Conservation (phyloP, 2,797 vertebrate genomes). For the Intellagama lesueurii region DNA sequence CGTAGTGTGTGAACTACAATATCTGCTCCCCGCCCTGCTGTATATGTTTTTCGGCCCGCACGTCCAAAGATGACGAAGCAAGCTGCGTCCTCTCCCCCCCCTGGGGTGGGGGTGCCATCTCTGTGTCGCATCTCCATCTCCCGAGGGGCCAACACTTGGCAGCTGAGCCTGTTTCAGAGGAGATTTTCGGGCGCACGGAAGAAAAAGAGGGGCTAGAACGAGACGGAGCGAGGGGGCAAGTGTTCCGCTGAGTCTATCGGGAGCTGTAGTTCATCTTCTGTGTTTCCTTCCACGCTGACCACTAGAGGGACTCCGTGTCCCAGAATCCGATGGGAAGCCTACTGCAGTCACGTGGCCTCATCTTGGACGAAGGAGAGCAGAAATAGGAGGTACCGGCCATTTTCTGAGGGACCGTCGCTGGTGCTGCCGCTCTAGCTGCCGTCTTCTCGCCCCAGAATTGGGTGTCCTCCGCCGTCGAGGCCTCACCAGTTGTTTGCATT, state of each 20-base stretch:
- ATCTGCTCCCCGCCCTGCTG: too few relatives aligned
- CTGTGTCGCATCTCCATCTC: not conserved
- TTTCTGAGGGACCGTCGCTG: not conserved
- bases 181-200: not conserved
- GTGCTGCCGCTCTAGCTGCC: not conserved
- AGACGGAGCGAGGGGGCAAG: rapidly evolving
- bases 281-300: not conserved
- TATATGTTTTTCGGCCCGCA: too few relatives aligned
- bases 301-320: conserved; percentile 7
- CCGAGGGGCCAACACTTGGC: not conserved
- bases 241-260: not conserved
- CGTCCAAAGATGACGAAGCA: too few relatives aligned
- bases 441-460: not conserved
- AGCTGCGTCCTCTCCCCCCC: not conserved
- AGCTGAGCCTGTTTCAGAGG: not conserved
- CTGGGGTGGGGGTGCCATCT: too few relatives aligned
- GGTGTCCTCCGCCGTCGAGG: not conserved
- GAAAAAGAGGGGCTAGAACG: not conserved
- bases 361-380: not conserved
- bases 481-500: not conserved
- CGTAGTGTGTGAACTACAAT: not conserved
- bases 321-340: not conserved
- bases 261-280: not conserved
- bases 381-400: not conserved
- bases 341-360: conserved; percentile 11